These are phyloP conservation scores for Drosophila ironensis DNA, from an alignment of 1,140 invertebrate genomes.

Conservation along the genomic window DNA sequence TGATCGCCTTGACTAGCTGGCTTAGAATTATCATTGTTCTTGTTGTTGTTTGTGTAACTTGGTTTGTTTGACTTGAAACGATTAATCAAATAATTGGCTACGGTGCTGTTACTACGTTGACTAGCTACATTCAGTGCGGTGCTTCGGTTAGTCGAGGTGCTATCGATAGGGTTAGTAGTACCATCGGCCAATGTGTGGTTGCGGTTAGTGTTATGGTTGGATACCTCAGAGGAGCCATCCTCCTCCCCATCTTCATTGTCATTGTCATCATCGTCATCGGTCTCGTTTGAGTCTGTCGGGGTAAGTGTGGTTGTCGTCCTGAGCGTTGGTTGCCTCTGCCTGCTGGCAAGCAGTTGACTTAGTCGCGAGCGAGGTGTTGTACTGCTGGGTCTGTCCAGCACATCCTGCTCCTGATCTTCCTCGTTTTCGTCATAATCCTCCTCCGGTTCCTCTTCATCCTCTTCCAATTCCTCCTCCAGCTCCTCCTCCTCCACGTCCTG, in stretches of 20 bases:
- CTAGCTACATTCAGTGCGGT: slow-evolving; percentile 46
- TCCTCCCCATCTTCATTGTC: slow-evolving; percentile 10
- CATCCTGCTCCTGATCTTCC: slow-evolving; percentile 29
- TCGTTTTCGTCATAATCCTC: slow-evolving; percentile 27
- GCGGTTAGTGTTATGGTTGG: slow-evolving; percentile 19
- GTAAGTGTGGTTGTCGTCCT: slow-evolving; percentile 5
- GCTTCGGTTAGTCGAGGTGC: slow-evolving; percentile 32
- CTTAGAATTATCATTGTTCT: slow-evolving; percentile 47
- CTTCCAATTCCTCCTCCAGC: slow-evolving; percentile 4
- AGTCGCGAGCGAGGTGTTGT: slow-evolving; percentile 20
- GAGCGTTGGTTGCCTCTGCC: slow-evolving; percentile 31
- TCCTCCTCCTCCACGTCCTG: slow-evolving; percentile 7
- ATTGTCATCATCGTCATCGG: slow-evolving; percentile 2
- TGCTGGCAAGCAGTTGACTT: slow-evolving; percentile 55
- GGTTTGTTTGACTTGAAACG: slow-evolving; percentile 53
- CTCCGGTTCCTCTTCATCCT: not conserved
- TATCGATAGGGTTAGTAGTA: slow-evolving; percentile 23
- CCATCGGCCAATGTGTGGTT: slow-evolving; percentile 6
- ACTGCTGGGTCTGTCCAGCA: not conserved
- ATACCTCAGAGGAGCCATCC: slow-evolving; percentile 39
- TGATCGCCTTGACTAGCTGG: slow-evolving; percentile 36
- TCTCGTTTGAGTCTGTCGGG: slow-evolving; percentile 10
- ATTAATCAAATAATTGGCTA: slow-evolving; percentile 73
- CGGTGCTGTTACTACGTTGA: slow-evolving; percentile 74
- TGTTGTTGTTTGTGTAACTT: slow-evolving; percentile 21